Base-by-base conservation (phyloP, 37 sponge, comb jelly and placozoan species). In the Hormiphora californensis region DNA sequence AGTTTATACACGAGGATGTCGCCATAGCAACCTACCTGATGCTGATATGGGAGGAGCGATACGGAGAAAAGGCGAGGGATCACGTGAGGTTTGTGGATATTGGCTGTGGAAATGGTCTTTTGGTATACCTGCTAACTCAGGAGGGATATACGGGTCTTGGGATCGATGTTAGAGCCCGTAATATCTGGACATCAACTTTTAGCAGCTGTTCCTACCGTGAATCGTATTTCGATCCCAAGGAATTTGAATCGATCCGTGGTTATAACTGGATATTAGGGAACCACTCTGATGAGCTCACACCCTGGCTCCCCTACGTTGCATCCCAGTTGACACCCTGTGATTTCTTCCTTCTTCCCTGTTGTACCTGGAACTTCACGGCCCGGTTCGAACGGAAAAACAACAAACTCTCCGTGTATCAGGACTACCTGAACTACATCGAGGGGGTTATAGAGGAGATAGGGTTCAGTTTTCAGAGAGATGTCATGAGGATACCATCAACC, bases 261-360 rank as follows among this genome's bases (percentile, higher is more conserved):
- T 81, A 11, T 68, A 95, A 95, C 86, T 98, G 99, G 99, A 35
- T 98, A 44, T 89, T 98, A 46, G 99, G 99, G 0, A 98, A 98
- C 88, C 99, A 98, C 86, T 93, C 92, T 0, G 99, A 98, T 89
- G 99, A 98, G 78, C 94, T 98, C 36, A 98, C 99, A 5, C 99
- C 99, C 49, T 98, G 99, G 99, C 89, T 98, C 27, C 95, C 99
- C 9, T 78, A 92, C 28, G 93, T 98, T 54, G 91, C 99, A 21
- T 91, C 92, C 0, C 91, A 92, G 93, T 90, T 54, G 4, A 21
- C 41, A 15, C 2, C 38, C 0, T 63, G 54, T 31, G 44, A 85
- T 78, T 88, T 87, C 88, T 98, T 93, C 87, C 90, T 95, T 0
- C 81, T 98, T 22, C 99, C 99, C 3, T 98, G 99, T 87, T 98